These are phyloP conservation scores for Spea multiplicata DNA, from an alignment of 2,113 vertebrate species.

Conservation along the genomic window DNA sequence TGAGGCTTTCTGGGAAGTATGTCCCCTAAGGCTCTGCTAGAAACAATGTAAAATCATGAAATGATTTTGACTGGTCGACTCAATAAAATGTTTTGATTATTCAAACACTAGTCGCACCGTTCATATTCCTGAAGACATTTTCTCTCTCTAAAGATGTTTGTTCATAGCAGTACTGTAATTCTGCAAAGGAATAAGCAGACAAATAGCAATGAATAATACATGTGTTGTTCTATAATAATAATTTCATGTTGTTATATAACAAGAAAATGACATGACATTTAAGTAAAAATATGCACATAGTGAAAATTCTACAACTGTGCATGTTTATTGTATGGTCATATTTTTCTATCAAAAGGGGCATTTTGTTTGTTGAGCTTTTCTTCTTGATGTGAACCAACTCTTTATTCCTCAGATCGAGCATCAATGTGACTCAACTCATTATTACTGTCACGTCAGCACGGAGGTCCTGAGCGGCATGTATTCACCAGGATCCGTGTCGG, in stretches of 20 bases:
- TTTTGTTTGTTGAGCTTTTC: too few species aligned
- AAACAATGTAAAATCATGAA: neutral
- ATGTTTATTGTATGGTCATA: neutral
- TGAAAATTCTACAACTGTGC: neutral
- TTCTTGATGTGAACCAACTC: too few species aligned
- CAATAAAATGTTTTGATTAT: constrained; percentile 1
- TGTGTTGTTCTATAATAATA: neutral
- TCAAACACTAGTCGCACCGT: neutral
- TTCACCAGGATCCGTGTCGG: too few species aligned
- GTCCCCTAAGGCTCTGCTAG: constrained; percentile 23
- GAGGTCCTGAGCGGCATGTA: too few species aligned
- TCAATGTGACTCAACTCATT: too few species aligned
- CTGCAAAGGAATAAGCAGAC: neutral
- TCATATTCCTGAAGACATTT: neutral
- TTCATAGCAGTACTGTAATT: neutral
- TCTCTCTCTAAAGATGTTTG: neutral
- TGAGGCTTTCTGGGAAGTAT: neutral
- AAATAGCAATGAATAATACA: constrained; percentile 1
- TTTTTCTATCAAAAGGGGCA: too few species aligned
- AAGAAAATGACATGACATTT: neutral
- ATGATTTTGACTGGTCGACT: constrained; percentile 19
- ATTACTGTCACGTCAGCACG: too few species aligned
- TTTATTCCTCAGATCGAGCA: too few species aligned
- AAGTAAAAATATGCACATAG: neutral
- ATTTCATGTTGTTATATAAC: constrained; percentile 5